phyloP scores from a whole-genome alignment of 2,888 invertebrate genomes.

The Thyatira batis region DNA sequence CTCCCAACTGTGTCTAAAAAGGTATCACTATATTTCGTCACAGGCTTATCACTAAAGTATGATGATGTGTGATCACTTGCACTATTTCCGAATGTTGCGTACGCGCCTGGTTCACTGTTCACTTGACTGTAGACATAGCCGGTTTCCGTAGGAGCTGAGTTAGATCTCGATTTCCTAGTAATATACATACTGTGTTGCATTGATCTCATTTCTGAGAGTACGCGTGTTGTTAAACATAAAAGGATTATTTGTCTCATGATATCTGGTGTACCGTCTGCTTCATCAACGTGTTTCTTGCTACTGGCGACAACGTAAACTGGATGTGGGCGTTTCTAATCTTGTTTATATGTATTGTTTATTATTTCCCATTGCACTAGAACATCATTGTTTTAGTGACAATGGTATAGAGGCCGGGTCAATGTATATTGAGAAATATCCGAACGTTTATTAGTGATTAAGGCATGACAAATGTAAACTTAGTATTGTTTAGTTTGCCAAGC shows the following conservation, averaged over 20 bases:
- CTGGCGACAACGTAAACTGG: constrained; percentile 48
- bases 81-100: constrained; percentile 24
- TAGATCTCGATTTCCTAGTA: constrained; percentile 43
- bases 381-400: constrained; percentile 66
- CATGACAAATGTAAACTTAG: constrained; percentile 25
- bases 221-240: constrained; percentile 46
- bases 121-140: constrained; percentile 47
- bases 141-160: constrained; percentile 34
- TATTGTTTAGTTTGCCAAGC: background rate
- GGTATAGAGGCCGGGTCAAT: constrained; percentile 35
- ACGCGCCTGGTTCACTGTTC: constrained; percentile 31
- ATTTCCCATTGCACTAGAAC: constrained; percentile 38
- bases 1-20: background rate
- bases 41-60: constrained; percentile 12
- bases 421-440: constrained; percentile 61
- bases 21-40: constrained; percentile 15
- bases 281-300: constrained; percentile 44
- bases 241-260: constrained; percentile 48
- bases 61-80: constrained; percentile 7
- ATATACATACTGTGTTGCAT: constrained; percentile 42
- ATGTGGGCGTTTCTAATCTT: constrained; percentile 47
- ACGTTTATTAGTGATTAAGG: constrained; percentile 17
- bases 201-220: constrained; percentile 36
- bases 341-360: constrained; percentile 68
- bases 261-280: constrained; percentile 19